Base-by-base conservation (phyloP, 1,140 invertebrate genomes). In the Lordiphosa collinella region DNA sequence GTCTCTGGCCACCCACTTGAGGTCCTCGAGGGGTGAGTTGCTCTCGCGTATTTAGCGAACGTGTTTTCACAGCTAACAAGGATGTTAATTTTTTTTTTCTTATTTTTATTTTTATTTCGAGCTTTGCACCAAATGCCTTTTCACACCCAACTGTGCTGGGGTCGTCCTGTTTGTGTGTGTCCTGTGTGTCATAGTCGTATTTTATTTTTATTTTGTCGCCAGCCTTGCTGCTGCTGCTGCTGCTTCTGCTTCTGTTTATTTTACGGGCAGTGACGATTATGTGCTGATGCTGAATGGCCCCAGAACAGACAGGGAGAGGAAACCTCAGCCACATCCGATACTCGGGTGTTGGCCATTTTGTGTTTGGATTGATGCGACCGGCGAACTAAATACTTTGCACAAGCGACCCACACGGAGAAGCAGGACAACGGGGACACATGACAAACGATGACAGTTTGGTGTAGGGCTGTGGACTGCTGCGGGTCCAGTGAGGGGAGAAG, bases 1-100 rank as follows among this genome's bases (percentile, higher is more conserved):
- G 71, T 76, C 61, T 70, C 64, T 43, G 53, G 69, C 75, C 78
- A 63, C 56, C 53, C 37, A 46, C 56, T 44, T 38, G 65, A 61
- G 76, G 38, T 69, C 59, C 49, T 50, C 55, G 35, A 32, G 48
- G 59, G 74, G 57, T 57, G 70, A 36, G 49, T 32, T n/a, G 9
- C 50, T 35, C 25, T 35, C 51, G 71, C 78, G 79, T 84, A 84
- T 84, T 84, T 84, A 84, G 79, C 79, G 78, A 84, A 84, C 78
- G 78, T 84, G 78, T 84, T 84, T 84, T 85, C 64, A 85, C 78
- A 84, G 78, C 78, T 84, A 84, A 84, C 78, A 84, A 84, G 78
- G 78, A 73, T 84, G 79, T 84, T 84, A 84, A 84, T 84, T 82
- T 76, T 80, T 69, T 69, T 80, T 57, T 62, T 69, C 31, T 18